phyloP scores from a whole-genome alignment of 2,797 vertebrate species.

The Thaleichthys pacificus region DNA sequence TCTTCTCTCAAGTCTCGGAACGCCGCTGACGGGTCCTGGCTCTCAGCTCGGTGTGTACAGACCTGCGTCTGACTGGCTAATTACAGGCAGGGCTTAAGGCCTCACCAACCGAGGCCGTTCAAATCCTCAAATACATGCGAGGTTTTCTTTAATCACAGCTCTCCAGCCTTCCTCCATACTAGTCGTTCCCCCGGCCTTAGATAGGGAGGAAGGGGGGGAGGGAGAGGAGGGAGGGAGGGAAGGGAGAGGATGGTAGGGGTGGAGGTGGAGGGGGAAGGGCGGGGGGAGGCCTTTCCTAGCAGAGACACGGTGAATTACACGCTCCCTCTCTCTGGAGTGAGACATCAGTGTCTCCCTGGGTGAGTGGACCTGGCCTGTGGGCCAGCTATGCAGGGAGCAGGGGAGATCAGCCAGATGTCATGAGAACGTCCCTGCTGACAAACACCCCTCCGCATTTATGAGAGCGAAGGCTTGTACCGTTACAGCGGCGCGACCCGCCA shows the following conservation, averaged over 20 bases:
- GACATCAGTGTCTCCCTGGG: conserved; percentile 25
- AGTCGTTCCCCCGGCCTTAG: not conserved
- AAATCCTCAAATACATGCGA: too few relatives aligned
- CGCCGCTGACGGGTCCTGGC: not conserved
- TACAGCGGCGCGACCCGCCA: conserved; percentile 12
- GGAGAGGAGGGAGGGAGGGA: too few relatives aligned
- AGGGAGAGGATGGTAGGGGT: too few relatives aligned
- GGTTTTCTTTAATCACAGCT: too few relatives aligned
- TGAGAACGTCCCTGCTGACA: conserved; percentile 39
- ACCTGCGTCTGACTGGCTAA: too few relatives aligned
- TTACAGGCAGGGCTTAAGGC: too few relatives aligned
- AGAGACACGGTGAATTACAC: conserved; percentile 34
- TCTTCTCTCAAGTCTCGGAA: conserved; percentile 18
- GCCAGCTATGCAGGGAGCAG: not conserved
- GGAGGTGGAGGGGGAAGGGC: too few relatives aligned
- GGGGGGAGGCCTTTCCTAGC: too few relatives aligned
- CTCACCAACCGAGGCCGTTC: too few relatives aligned
- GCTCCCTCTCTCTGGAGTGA: conserved; percentile 19
- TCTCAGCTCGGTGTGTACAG: conserved; percentile 3
- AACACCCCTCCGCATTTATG: not conserved
- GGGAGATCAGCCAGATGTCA: conserved; percentile 40
- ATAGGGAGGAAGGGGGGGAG: too few relatives aligned
- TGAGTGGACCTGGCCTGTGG: conserved; percentile 1
- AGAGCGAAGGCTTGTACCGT: conserved; percentile 12
- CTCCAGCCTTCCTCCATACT: too few relatives aligned